These are phyloP conservation scores for Therioaphis trifolii DNA, from an alignment of 2,888 invertebrate species.

Conservation along the genomic window DNA sequence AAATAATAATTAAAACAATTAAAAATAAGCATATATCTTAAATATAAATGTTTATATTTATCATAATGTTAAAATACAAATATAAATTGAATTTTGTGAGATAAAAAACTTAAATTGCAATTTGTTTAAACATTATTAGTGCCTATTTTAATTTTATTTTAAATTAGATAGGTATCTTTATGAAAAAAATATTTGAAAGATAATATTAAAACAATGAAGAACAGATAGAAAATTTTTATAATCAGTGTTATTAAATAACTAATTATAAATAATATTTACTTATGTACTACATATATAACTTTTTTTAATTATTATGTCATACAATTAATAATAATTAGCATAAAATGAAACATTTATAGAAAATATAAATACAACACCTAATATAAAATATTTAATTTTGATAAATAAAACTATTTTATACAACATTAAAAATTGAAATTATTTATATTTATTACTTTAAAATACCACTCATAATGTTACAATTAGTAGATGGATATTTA, in stretches of 20 bases:
- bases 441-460: background rate
- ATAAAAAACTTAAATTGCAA: background rate
- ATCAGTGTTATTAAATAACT: conserved; percentile 7
- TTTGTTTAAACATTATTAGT: background rate
- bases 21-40: conserved; percentile 34
- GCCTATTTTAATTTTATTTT: conserved; percentile 12
- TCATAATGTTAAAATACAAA: background rate
- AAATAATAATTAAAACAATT: conserved; percentile 10
- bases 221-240: conserved; percentile 2
- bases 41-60: conserved; percentile 5
- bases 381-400: background rate
- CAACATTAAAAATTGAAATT: background rate
- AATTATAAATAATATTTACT: conserved; percentile 30
- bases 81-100: background rate
- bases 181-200: conserved; percentile 6
- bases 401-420: conserved; percentile 10
- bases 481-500: background rate
- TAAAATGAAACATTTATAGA: conserved; percentile 19
- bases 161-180: background rate
- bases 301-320: conserved; percentile 12
- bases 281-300: conserved; percentile 10
- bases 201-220: conserved; percentile 4
- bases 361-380: conserved; percentile 19
- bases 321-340: conserved; percentile 12
- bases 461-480: conserved; percentile 13